Evolutionary conservation across 2,113 vertebrate genomes (phyloP).

Genomic region (Clarias gariepinus): DNA sequence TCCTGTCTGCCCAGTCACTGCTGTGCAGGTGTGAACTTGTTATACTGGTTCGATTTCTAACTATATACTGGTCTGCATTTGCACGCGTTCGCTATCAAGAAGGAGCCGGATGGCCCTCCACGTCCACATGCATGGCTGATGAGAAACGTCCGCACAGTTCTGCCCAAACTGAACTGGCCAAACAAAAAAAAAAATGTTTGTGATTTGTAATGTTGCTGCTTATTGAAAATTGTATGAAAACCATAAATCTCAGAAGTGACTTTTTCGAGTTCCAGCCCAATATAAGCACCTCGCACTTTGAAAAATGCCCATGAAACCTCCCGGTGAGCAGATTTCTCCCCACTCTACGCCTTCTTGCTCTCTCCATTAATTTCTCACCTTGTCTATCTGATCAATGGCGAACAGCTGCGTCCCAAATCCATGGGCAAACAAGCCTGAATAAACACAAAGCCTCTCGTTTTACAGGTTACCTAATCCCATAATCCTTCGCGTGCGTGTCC

Average conservation of each 20-base stretch:
- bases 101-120: too few species aligned
- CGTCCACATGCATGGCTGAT: too few species aligned
- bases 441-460: constrained; percentile 71
- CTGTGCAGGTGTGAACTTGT: too few species aligned
- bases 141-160: too few species aligned
- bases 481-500: constrained; percentile 70
- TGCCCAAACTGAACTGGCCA: too few species aligned
- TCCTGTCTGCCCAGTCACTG: too few species aligned
- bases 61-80: too few species aligned
- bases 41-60: too few species aligned
- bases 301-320: constrained; percentile 38
- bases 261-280: constrained; percentile 1
- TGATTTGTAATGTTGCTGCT: background rate
- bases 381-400: constrained; percentile 74
- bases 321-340: constrained; percentile 6
- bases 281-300: constrained; percentile 25
- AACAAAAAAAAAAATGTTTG: too few species aligned
- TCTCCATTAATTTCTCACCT: constrained; percentile 72
- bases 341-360: constrained; percentile 57
- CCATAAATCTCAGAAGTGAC: background rate
- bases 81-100: too few species aligned
- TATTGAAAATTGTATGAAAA: background rate
- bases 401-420: constrained; percentile 72
- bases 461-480: constrained; percentile 74
- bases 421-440: constrained; percentile 78